These are phyloP conservation scores for Sebastes aleutianus DNA, from an alignment of 2,797 vertebrate species.

Conservation along the genomic window DNA sequence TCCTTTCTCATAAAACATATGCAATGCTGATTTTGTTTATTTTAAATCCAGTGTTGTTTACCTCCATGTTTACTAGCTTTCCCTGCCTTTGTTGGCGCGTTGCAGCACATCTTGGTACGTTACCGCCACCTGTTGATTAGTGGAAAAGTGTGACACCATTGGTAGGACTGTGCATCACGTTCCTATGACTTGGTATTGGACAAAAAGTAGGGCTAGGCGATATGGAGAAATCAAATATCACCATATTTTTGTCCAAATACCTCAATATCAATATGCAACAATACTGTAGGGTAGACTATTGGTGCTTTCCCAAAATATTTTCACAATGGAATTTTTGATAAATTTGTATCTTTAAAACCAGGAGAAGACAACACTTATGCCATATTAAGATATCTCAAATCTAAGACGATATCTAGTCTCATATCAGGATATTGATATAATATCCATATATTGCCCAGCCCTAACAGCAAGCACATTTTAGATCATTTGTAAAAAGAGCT, in stretches of 20 bases:
- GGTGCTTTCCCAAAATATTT: too few species aligned
- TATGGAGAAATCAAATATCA: too few species aligned
- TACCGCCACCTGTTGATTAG: background rate
- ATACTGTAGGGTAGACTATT: too few species aligned
- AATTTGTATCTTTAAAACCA: too few species aligned
- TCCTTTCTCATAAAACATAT: background rate
- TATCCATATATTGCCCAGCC: too few species aligned
- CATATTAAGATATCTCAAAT: too few species aligned
- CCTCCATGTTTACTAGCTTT: background rate
- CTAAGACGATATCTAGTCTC: too few species aligned
- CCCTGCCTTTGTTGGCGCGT: background rate
- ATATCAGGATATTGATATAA: too few species aligned
- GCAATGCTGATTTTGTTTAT: background rate
- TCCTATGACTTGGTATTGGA: background rate
- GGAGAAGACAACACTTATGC: too few species aligned
- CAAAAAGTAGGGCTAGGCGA: background rate
- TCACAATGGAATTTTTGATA: too few species aligned
- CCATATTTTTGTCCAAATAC: too few species aligned
- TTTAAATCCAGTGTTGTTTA: background rate
- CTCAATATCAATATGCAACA: too few species aligned
- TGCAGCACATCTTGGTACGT: background rate
- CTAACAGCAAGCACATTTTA: background rate
- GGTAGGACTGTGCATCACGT: background rate
- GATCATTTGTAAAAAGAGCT: background rate
- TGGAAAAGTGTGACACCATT: background rate